phyloP scores from a whole-genome alignment of 2,888 invertebrate genomes.

The Drosophila nigritarsus region DNA sequence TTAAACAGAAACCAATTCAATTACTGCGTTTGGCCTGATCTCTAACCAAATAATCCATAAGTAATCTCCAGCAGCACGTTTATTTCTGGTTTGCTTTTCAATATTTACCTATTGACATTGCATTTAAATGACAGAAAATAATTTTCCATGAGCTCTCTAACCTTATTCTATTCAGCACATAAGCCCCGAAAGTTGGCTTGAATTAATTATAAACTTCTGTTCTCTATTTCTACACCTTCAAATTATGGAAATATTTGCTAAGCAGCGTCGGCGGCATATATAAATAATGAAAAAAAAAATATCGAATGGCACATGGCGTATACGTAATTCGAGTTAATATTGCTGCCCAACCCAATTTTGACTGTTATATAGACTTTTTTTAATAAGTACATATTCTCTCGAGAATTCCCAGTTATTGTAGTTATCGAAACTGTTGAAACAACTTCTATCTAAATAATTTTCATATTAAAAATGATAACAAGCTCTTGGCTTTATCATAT shows the following conservation, averaged over 20 bases:
- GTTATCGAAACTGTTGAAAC: conserved; percentile 32
- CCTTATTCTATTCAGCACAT: conserved; percentile 17
- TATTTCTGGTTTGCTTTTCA: conserved; percentile 46
- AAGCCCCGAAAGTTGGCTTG: conserved; percentile 38
- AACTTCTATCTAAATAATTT: conserved; percentile 31
- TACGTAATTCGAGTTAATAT: conserved; percentile 25
- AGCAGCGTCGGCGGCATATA: conserved; percentile 40
- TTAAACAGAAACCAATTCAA: conserved; percentile 46
- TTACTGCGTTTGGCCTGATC: conserved; percentile 57
- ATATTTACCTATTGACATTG: conserved; percentile 62
- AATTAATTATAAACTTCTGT: conserved; percentile 44
- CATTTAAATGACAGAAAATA: conserved; percentile 49
- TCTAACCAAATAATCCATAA: conserved; percentile 50
- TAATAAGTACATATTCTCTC: neutral
- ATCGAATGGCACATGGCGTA: neutral
- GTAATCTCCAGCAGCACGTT: conserved; percentile 36
- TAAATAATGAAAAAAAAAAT: conserved; percentile 13
- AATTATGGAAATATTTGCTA: conserved; percentile 48
- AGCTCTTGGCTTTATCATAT: conserved; percentile 36
- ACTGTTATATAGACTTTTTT: neutral
- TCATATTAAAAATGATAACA: conserved; percentile 33
- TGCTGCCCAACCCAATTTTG: neutral
- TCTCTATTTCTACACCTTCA: conserved; percentile 35
- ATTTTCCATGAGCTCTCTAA: conserved; percentile 31
- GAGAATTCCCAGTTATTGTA: conserved; percentile 14